These are phyloP conservation scores for Anthophora plumipes DNA, from an alignment of 2,888 invertebrate genomes.

Conservation along the genomic window DNA sequence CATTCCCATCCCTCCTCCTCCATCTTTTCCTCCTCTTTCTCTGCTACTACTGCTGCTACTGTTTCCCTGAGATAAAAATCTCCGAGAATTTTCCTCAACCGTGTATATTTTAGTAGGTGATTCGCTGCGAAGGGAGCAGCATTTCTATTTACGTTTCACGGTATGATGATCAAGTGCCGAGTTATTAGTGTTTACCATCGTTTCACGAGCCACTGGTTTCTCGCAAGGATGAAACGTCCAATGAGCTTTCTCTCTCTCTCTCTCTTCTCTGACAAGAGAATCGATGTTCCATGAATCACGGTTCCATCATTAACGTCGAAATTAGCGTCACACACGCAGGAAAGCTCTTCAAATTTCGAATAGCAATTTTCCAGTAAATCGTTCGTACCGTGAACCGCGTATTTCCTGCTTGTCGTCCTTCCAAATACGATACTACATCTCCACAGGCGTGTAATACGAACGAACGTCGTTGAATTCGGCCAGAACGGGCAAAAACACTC, in stretches of 20 bases:
- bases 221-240: conserved; percentile 24
- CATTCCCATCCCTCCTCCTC: neutral
- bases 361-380: conserved; percentile 50
- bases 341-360: conserved; percentile 39
- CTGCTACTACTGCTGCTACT: neutral
- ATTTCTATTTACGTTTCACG: conserved; percentile 27
- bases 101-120: neutral
- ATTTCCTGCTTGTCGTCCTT: conserved; percentile 12
- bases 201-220: conserved; percentile 2
- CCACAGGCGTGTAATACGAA: conserved; percentile 42
- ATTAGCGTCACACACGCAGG: conserved; percentile 3
- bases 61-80: neutral
- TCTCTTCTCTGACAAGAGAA: too few species aligned
- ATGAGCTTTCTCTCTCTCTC: neutral
- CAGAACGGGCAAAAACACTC: conserved; percentile 69
- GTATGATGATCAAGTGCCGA: conserved; percentile 13
- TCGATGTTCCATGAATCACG: conserved; percentile 8
- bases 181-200: conserved; percentile 27
- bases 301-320: conserved; percentile 14
- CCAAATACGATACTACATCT: conserved; percentile 27
- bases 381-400: conserved; percentile 8
- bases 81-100: neutral
- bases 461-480: conserved; percentile 46
- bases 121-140: neutral
- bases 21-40: too few species aligned